A percentile compares a stretch with the other conserved stretches of the same genome.
Conservation (phyloP, 2,888 invertebrate genomes). For the Andrena fulva region DNA sequence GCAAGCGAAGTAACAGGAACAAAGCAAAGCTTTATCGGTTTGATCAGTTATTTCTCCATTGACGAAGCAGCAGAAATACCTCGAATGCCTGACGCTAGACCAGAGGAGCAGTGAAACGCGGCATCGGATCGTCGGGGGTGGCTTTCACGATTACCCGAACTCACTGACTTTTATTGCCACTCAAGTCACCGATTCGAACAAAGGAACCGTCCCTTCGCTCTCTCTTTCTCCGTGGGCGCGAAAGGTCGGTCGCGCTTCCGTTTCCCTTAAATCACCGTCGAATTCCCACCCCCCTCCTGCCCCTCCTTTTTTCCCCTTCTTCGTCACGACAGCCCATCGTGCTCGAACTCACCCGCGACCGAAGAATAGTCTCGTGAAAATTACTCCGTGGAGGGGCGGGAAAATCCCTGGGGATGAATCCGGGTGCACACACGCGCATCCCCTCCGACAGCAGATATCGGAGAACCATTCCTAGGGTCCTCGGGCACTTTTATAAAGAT, state of each 20-base stretch:
- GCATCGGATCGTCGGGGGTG: conserved; percentile 53
- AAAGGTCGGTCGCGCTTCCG: conserved; percentile 19
- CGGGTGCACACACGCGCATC: conserved; percentile 10
- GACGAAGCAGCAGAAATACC: conserved; percentile 25
- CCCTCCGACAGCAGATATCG: conserved; percentile 40
- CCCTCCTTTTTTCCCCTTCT: background rate
- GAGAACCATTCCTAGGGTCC: conserved; percentile 45
- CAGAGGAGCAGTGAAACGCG: conserved; percentile 19
- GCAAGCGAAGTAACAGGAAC: background rate
- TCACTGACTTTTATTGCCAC: conserved; percentile 71
- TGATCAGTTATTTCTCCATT: conserved; percentile 19
- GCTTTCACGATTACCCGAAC: conserved; percentile 59
- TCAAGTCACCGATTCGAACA: conserved; percentile 54
- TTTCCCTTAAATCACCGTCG: conserved; percentile 43
- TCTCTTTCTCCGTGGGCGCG: background rate
- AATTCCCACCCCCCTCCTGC: background rate
- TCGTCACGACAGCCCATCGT: conserved; percentile 29
- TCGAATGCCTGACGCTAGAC: conserved; percentile 17
- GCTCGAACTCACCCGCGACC: conserved; percentile 40
- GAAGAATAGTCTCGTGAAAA: conserved; percentile 55
- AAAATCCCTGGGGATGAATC: conserved; percentile 51
- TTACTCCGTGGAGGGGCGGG: conserved; percentile 40
- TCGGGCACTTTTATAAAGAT: conserved; percentile 42
- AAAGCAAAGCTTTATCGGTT: background rate
- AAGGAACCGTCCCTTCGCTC: conserved; percentile 23